Evolutionary conservation across 2,888 invertebrate genomes (phyloP), one percentile per base, ranked within the genome.

Genomic region (Drosophila mimetica): DNA sequence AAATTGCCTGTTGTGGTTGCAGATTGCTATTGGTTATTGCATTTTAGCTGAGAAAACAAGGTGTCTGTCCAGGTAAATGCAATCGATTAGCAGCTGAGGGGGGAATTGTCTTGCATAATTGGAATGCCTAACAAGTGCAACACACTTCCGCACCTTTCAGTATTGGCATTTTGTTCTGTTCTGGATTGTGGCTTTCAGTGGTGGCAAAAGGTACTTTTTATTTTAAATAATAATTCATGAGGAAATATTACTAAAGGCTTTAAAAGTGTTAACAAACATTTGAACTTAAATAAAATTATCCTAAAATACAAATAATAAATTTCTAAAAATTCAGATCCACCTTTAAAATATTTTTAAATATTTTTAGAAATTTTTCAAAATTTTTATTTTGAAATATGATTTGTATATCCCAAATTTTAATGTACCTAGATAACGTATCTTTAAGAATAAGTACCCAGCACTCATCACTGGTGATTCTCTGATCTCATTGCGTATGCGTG

Each of bases 401-500:
- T 7, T 6, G n/a, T 7, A 7, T 36, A 36, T 36, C 0, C 7
- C 2, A n/a, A 8, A 14, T 3, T 36, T 14, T 0, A 7, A 2
- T 13, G 46, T 30, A 30, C 30, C 16, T 4, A 13, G 6, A 18
- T 46, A 1, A 18, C 8, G 44, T 4, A 14, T 8, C 4, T 9
- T 4, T 1, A 11, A 14, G 9, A 4, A 22, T 1, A 5, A 1
- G 28, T 30, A 28, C 50, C 28, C 13, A 6, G 14, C 28, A 50
- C 36, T 14, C 55, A 37, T 37, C 55, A 37, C 51, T 37, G 28
- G 3, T 14, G 50, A 1, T 18, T 32, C 47, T 47, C 54, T 39
- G 50, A 54, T 51, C 85, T 79, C 46, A 79, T 81, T 79, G 50
- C 61, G 72, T 71, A 81, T 82, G 82, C 81, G 85, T 79, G 57